Evolutionary conservation across 1,140 invertebrate species (phyloP).

Genomic region (Aethina tumida): DNA sequence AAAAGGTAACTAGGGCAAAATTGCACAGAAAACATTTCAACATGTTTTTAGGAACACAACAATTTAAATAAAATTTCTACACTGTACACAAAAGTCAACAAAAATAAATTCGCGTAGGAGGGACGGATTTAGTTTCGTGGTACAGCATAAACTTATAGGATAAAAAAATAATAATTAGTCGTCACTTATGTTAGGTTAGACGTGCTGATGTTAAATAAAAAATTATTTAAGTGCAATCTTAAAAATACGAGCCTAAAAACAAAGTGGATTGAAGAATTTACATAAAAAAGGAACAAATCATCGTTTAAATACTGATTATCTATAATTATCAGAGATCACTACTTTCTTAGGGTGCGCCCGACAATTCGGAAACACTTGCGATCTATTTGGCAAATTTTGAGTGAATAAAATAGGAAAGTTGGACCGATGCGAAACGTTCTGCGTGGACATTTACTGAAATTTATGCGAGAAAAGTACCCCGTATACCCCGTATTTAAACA

Average conservation of each 20-base stretch:
- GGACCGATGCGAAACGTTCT: no score
- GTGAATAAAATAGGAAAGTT: no score
- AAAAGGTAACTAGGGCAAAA: slow-evolving; percentile 1
- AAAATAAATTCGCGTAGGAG: no score
- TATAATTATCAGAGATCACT: slow-evolving; percentile 14
- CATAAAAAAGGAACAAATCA: slow-evolving; percentile 16
- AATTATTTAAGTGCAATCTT: slow-evolving; percentile 12
- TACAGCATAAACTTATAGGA: neutral
- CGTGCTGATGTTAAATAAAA: slow-evolving; percentile 10
- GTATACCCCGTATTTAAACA: no score
- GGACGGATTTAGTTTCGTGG: slow-evolving; percentile 7
- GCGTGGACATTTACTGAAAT: no score
- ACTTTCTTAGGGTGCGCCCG: no score
- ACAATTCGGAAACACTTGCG: no score
- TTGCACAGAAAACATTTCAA: slow-evolving; percentile 1
- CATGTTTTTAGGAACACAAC: slow-evolving; percentile 19
- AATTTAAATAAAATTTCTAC: slow-evolving; percentile 1
- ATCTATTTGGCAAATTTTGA: no score
- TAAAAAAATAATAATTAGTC: slow-evolving; percentile 3
- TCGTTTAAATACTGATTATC: slow-evolving; percentile 20
- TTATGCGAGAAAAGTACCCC: no score
- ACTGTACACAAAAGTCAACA: no score
- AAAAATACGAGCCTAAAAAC: slow-evolving; percentile 6
- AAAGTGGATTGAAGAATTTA: slow-evolving; percentile 8
- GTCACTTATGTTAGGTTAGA: slow-evolving; percentile 14